Evolutionary conservation across 2,797 vertebrate genomes (phyloP).

Genomic region (Propithecus deckenii): DNA sequence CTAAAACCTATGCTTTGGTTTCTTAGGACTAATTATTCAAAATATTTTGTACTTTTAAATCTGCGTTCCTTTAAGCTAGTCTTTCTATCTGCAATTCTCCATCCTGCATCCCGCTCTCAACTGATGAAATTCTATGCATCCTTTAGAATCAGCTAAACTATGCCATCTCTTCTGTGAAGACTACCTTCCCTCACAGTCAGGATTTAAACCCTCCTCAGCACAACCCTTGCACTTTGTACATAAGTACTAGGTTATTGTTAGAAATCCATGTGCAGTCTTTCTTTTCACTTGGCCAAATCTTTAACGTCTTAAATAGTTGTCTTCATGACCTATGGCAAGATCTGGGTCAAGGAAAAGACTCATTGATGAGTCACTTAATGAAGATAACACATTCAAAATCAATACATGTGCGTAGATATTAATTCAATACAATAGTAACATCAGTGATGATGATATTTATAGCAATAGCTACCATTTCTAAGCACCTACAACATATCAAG

Average conservation of each 20-base stretch:
- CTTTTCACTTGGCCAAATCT: background rate
- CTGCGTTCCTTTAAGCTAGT: background rate
- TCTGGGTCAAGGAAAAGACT: background rate
- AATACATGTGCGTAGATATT: background rate
- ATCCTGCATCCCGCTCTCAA: background rate
- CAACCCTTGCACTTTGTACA: background rate
- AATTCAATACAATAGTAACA: background rate
- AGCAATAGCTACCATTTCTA: background rate
- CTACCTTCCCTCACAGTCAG: background rate
- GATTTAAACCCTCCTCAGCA: background rate
- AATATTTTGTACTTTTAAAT: background rate
- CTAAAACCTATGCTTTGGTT: background rate
- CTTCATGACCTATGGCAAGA: background rate
- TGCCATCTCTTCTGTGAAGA: background rate
- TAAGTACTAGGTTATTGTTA: background rate
- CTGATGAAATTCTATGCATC: background rate
- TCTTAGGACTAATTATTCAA: background rate
- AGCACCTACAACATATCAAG: background rate
- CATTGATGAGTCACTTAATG: background rate
- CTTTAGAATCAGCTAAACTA: background rate
- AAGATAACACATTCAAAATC: background rate
- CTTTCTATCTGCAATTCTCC: background rate
- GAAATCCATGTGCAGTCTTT: background rate
- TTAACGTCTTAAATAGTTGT: background rate
- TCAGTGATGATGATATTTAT: background rate